Conservation (phyloP, 2,888 invertebrate genomes). For the Beris chalybata region DNA sequence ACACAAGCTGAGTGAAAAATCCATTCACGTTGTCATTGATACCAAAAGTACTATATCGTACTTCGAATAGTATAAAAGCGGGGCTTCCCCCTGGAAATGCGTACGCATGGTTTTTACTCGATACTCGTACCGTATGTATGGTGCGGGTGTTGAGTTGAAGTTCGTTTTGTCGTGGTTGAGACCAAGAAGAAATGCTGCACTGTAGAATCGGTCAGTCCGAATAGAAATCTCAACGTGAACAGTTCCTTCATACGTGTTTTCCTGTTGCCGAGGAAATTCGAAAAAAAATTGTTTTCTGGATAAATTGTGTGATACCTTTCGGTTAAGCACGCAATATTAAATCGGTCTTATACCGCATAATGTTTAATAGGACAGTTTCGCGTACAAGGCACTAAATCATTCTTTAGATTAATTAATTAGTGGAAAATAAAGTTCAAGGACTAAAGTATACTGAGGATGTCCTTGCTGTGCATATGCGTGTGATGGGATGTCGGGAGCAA, state of each 20-base stretch:
- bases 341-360: too few relatives aligned
- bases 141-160: conserved; percentile 25
- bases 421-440: conserved; percentile 21
- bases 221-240: background rate
- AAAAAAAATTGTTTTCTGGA: conserved; percentile 11
- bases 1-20: too few relatives aligned
- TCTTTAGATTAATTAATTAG: too few relatives aligned
- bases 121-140: background rate
- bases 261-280: too few relatives aligned
- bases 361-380: too few relatives aligned
- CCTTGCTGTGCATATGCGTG: conserved; percentile 21
- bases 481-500: conserved; percentile 6
- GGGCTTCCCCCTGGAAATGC: conserved; percentile 28
- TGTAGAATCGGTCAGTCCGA: conserved; percentile 14
- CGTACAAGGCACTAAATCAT: too few relatives aligned
- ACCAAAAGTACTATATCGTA: conserved; percentile 1
- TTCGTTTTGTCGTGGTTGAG: too few relatives aligned
- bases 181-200: too few relatives aligned
- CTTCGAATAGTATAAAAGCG: background rate
- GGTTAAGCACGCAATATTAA: too few relatives aligned
- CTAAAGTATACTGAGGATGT: conserved; percentile 8
- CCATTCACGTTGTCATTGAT: conserved; percentile 15
- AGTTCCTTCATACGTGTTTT: too few relatives aligned
- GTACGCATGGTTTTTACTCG: conserved; percentile 11
- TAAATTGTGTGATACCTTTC: background rate